Evolutionary conservation across 2,797 vertebrate genomes (phyloP), one percentile per base, ranked within the genome.

Genomic region (Ceyx erithaca): DNA sequence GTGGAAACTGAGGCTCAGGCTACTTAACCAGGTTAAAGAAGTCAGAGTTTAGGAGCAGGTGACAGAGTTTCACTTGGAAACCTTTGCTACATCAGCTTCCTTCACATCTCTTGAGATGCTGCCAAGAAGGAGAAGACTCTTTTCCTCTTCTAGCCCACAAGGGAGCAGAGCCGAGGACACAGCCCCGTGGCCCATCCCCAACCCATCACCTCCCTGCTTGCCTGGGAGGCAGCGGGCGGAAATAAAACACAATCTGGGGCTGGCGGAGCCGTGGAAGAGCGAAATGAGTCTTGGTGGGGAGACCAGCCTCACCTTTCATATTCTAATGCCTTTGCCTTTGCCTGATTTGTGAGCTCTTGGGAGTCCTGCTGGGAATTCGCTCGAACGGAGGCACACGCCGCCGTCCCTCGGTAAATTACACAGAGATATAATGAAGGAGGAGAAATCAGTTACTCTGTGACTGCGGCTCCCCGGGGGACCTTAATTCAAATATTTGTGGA

Each of bases 401-500:
- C 90, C 51, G 64, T 95, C 96, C 96, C 95, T 96, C 92, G 64
- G 95, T 96, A 97, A 96, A 97, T 97, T 97, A 97, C 95, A 87
- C 95, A 78, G 77, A 95, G 94, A 96, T 96, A 93, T 96, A 97
- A 96, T 96, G 96, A 96, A 95, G 96, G 96, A 97, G 95, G 95
- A 91, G 95, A 96, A 96, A 96, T 97, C 95, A 95, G 96, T 94
- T 95, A 95, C 96, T 94, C 91, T 93, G 95, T 95, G 96, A 95
- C 93, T 94, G 95, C 51, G 20, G 57, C 96, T 97, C 96, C 95
- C 95, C 76, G 54, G 94, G 96, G 96, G 92, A 95, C 91, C 89
- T 95, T 97, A 95, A 96, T 95, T 97, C 96, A 97, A 97, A 97
- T 96, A 95, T 96, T 96, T 96, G 96, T 95, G 95, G 94, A 96